These are phyloP conservation scores for Nymphalis urticae DNA, from an alignment of 2,888 invertebrate species.

Conservation along the genomic window DNA sequence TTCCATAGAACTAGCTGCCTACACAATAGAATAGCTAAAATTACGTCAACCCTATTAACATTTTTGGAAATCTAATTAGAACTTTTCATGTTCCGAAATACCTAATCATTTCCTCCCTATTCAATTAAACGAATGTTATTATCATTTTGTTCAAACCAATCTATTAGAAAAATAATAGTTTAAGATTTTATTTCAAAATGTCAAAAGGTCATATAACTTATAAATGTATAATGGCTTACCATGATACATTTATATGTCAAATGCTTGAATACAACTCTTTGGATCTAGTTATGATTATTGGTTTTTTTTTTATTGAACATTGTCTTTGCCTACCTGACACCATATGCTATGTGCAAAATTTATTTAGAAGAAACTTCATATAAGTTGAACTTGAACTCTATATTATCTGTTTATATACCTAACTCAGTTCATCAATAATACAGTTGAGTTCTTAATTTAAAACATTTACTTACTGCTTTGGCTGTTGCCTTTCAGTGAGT, in stretches of 20 bases:
- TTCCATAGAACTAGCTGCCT: conserved; percentile 52
- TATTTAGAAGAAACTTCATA: no score
- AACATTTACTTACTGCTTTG: no score
- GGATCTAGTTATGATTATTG: neutral
- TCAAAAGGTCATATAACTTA: conserved; percentile 39
- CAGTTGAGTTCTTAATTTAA: no score
- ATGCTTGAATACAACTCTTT: neutral
- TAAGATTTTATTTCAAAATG: conserved; percentile 34
- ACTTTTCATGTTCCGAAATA: neutral
- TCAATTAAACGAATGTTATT: neutral
- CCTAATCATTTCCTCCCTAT: neutral
- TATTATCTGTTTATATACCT: no score
- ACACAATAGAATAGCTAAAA: conserved; percentile 58
- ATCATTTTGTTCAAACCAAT: neutral
- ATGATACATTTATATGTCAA: neutral
- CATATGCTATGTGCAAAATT: no score
- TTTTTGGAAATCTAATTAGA: conserved; percentile 5
- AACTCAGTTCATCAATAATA: no score
- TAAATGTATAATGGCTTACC: no score
- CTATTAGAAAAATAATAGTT: neutral
- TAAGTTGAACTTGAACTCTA: no score
- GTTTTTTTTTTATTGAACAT: neutral
- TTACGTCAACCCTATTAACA: conserved; percentile 19
- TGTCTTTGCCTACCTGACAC: no score
- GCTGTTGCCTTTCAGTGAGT: no score